Evolutionary conservation across 2,113 vertebrate genomes (phyloP).

Genomic region (Prunella himalayana): DNA sequence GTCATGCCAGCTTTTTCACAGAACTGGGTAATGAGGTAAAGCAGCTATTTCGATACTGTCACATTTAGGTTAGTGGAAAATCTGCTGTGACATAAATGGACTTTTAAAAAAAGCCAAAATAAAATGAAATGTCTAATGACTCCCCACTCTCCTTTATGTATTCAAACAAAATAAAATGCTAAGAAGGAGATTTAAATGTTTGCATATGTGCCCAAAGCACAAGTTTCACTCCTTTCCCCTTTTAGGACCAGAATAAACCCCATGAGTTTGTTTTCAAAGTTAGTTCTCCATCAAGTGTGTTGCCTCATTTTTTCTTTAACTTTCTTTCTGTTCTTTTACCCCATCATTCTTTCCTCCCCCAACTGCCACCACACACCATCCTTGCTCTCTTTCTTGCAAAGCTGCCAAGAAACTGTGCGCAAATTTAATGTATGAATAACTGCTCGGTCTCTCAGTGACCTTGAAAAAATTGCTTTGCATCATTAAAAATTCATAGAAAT

Average conservation of each 20-base stretch:
- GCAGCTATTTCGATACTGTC: background rate
- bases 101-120: background rate
- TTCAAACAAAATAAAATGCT: background rate
- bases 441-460: constrained; percentile 75
- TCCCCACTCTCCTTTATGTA: background rate
- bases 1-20: constrained; percentile 12
- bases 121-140: background rate
- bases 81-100: background rate
- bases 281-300: background rate
- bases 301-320: background rate
- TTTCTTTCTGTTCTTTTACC: constrained; percentile 6
- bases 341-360: background rate
- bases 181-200: background rate
- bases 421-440: constrained; percentile 81
- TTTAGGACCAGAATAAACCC: constrained; percentile 25
- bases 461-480: constrained; percentile 77
- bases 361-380: constrained; percentile 21
- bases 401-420: constrained; percentile 76
- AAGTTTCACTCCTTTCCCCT: constrained; percentile 48
- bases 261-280: constrained; percentile 3
- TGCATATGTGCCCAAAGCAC: background rate
- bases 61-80: constrained; percentile 20
- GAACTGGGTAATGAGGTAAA: constrained; percentile 30
- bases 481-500: constrained; percentile 82
- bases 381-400: constrained; percentile 63